A percentile compares a stretch with the other conserved stretches of the same genome.
phyloP scores from a whole-genome alignment of 2,113 vertebrate genomes.

The Procavia capensis region DNA sequence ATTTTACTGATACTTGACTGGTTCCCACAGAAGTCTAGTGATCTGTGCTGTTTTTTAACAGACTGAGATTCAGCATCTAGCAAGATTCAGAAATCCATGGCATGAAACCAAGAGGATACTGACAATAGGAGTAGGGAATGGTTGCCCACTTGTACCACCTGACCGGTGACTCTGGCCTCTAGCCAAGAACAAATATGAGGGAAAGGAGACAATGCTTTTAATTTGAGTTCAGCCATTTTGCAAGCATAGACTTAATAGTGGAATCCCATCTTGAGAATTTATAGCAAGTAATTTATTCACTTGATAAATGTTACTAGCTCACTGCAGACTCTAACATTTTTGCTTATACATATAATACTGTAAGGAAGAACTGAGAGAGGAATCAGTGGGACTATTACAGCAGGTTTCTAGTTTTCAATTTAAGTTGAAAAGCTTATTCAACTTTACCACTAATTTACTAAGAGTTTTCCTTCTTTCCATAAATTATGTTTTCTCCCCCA shows the following conservation, averaged over 20 bases:
- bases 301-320: constrained; percentile 8
- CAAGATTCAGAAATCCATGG: neutral
- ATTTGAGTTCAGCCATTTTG: neutral
- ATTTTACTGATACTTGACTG: too few relatives aligned
- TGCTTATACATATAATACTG: neutral
- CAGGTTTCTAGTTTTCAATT: constrained; percentile 24
- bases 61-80: neutral
- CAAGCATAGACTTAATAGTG: neutral
- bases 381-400: neutral
- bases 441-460: neutral
- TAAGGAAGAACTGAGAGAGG: neutral
- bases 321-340: neutral
- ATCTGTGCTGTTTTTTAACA: neutral
- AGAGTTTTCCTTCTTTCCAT: neutral
- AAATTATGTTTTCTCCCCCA: neutral
- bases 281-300: neutral
- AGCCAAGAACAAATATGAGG: neutral
- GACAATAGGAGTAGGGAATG: neutral
- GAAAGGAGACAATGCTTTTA: neutral
- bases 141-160: neutral
- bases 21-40: too few relatives aligned
- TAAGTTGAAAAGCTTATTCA: constrained; percentile 7
- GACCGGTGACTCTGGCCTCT: neutral
- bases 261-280: neutral
- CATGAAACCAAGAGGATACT: neutral